Evolutionary conservation across 2,797 vertebrate genomes (phyloP).

Genomic region (Champsocephalus esox): DNA sequence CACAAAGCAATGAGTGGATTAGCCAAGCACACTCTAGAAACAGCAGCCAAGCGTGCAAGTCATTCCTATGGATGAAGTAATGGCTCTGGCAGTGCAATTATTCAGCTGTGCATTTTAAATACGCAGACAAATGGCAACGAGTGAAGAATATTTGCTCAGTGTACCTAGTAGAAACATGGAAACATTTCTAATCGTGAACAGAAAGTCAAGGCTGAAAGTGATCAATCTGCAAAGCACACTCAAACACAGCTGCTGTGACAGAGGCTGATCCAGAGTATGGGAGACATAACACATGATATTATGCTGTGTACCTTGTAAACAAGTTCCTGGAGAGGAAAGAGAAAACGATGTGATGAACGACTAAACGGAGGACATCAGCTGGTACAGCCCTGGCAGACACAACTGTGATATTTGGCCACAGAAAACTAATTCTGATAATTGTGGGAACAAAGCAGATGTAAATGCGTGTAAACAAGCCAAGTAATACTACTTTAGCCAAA

Average conservation of each 20-base stretch:
- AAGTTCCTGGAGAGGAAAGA: constrained; percentile 29
- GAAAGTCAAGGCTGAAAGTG: constrained; percentile 56
- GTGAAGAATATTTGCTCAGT: constrained; percentile 58
- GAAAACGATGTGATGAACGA: constrained; percentile 40
- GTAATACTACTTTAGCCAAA: constrained; percentile 60
- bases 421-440: constrained; percentile 46
- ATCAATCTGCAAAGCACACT: constrained; percentile 51
- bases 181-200: constrained; percentile 54
- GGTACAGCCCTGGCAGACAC: constrained; percentile 34
- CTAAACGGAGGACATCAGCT: constrained; percentile 50
- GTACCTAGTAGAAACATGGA: constrained; percentile 48
- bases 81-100: constrained; percentile 77
- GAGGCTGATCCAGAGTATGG: constrained; percentile 33
- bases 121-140: constrained; percentile 58
- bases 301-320: constrained; percentile 33
- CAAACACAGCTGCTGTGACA: constrained; percentile 42
- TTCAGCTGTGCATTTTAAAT: constrained; percentile 81
- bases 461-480: constrained; percentile 68
- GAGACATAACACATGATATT: constrained; percentile 22
- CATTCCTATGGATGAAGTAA: constrained; percentile 81
- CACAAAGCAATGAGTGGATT: constrained; percentile 87
- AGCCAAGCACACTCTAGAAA: constrained; percentile 82
- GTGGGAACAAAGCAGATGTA: constrained; percentile 61
- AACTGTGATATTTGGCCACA: constrained; percentile 44
- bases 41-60: constrained; percentile 84